Conservation (phyloP, 2,113 vertebrate genomes). For the Hyla sarda region DNA sequence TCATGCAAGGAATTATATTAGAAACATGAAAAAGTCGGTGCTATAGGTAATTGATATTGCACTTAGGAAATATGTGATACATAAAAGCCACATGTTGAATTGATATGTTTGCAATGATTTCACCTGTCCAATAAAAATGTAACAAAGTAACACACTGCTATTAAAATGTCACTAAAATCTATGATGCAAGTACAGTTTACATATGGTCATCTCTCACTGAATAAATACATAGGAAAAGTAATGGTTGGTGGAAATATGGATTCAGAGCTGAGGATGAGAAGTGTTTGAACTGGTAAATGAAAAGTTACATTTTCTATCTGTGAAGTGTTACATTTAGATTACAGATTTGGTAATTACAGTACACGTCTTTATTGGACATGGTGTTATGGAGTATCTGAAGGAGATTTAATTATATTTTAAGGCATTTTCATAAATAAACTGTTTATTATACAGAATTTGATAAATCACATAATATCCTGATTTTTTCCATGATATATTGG, state of each 20-base stretch:
- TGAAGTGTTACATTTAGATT: neutral
- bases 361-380: neutral
- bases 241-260: constrained; percentile 11
- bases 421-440: neutral
- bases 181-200: neutral
- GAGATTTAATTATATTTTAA: neutral
- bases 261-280: constrained; percentile 4
- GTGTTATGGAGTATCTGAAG: neutral
- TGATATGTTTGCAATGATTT: constrained; percentile 35
- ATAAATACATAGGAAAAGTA: constrained; percentile 19
- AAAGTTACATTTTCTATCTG: neutral
- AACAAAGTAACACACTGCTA: constrained; percentile 7
- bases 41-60: constrained; percentile 9
- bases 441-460: too few relatives aligned
- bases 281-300: constrained; percentile 14
- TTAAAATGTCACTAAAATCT: constrained; percentile 32
- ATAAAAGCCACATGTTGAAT: constrained; percentile 10
- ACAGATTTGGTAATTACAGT: neutral
- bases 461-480: too few relatives aligned
- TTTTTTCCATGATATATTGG: too few relatives aligned
- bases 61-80: neutral
- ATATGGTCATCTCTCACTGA: constrained; percentile 27
- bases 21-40: constrained; percentile 21
- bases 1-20: neutral
- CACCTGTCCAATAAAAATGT: constrained; percentile 19